Evolutionary conservation across 2,113 vertebrate species (phyloP).

Genomic region (Microcebus murinus): DNA sequence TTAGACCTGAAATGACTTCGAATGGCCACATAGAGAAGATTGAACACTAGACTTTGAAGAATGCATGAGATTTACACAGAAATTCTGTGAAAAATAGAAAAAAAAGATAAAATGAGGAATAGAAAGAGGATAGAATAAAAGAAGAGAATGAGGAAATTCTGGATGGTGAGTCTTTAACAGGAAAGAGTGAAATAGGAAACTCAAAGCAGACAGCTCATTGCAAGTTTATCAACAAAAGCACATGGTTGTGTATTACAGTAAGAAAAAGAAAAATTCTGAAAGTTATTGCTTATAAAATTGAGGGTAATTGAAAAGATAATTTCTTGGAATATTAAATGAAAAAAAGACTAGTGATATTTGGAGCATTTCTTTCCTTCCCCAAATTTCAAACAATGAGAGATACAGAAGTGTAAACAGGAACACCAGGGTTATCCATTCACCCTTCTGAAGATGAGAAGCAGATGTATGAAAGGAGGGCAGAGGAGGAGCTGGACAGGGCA

Average conservation of each 20-base stretch:
- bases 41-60: not conserved
- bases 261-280: slow-evolving; percentile 5
- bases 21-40: not conserved
- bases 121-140: not conserved
- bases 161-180: not conserved
- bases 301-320: not conserved
- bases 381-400: not conserved
- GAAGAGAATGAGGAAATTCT: not conserved
- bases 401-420: not conserved
- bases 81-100: not conserved
- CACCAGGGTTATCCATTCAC: not conserved
- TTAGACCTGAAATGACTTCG: not conserved
- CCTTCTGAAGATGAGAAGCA: not conserved
- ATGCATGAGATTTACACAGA: not conserved
- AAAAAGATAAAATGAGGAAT: not conserved
- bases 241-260: not conserved
- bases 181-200: not conserved
- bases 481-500: not conserved
- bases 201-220: not conserved
- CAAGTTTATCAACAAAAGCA: not conserved
- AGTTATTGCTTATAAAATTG: not conserved
- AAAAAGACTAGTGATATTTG: not conserved
- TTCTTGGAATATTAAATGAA: not conserved
- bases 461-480: not conserved
- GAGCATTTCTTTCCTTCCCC: not conserved